These are phyloP conservation scores for Camelus bactrianus DNA, from an alignment of 2,113 vertebrate species.

Conservation along the genomic window DNA sequence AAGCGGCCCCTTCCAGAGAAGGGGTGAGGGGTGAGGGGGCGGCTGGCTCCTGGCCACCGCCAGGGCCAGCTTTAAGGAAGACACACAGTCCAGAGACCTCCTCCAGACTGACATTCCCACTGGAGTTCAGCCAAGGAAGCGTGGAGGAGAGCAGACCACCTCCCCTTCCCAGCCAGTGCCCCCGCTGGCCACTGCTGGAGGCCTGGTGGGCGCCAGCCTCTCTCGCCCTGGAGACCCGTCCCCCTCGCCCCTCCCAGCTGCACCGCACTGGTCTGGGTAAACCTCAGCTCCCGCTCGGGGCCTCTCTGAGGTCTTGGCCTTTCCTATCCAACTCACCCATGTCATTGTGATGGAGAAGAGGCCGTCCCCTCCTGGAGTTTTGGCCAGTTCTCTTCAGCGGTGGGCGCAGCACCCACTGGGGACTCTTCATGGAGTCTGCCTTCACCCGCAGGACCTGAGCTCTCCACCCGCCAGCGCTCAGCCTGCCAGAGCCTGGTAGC, in stretches of 20 bases:
- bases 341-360: neutral
- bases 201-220: neutral
- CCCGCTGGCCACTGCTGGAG: neutral
- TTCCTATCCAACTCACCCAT: neutral
- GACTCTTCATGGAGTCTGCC: neutral
- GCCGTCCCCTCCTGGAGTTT: neutral
- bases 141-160: neutral
- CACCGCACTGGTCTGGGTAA: neutral
- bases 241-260: rapidly evolving
- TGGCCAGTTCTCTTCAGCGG: neutral
- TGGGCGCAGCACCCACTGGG: neutral
- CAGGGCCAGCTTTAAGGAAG: neutral
- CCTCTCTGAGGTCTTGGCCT: neutral
- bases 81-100: neutral
- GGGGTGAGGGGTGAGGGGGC: neutral
- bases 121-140: neutral
- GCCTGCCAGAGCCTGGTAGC: neutral
- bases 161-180: neutral
- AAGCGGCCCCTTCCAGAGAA: slow-evolving; percentile 4
- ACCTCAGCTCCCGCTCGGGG: neutral
- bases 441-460: neutral
- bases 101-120: slow-evolving; percentile 1
- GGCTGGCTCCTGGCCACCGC: neutral
- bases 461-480: neutral
- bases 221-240: neutral